Conservation (phyloP, 1,140 invertebrate genomes). For the Eupristina koningsbergeri region DNA sequence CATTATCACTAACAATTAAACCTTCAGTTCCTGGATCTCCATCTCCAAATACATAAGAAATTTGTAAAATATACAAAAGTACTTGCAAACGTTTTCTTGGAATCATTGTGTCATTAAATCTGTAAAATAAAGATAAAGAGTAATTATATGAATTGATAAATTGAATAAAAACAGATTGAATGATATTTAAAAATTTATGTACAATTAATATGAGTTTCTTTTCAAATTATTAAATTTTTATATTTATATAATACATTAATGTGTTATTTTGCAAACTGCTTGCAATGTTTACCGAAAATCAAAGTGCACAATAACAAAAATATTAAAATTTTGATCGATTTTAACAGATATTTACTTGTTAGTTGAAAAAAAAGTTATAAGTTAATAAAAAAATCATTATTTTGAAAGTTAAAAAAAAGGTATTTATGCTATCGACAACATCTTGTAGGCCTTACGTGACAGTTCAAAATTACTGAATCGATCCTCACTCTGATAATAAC, state of each 20-base stretch:
- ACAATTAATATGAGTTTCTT: no score
- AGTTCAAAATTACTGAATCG: slow-evolving; percentile 13
- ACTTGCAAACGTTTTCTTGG: slow-evolving; percentile 52
- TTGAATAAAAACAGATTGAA: background rate
- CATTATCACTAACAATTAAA: slow-evolving; percentile 16
- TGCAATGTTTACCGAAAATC: background rate
- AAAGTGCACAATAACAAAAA: background rate
- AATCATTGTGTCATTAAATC: slow-evolving; percentile 51
- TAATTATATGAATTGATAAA: no score
- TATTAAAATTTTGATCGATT: background rate
- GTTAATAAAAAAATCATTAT: background rate
- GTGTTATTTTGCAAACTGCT: no score
- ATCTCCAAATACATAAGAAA: slow-evolving; percentile 51
- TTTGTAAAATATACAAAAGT: slow-evolving; percentile 51
- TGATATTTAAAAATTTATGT: no score
- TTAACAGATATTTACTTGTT: background rate
- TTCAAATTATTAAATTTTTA: no score
- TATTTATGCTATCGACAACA: background rate
- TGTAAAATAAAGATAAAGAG: slow-evolving; percentile 10
- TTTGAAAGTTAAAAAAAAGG: slow-evolving; percentile 8
- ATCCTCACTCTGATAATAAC: slow-evolving; percentile 36
- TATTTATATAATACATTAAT: no score
- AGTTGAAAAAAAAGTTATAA: background rate
- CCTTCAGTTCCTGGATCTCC: slow-evolving; percentile 27
- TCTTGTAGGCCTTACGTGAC: slow-evolving; percentile 17